Base-by-base conservation (phyloP, 2,888 invertebrate genomes). In the Himalopsyche kuldschensis region DNA sequence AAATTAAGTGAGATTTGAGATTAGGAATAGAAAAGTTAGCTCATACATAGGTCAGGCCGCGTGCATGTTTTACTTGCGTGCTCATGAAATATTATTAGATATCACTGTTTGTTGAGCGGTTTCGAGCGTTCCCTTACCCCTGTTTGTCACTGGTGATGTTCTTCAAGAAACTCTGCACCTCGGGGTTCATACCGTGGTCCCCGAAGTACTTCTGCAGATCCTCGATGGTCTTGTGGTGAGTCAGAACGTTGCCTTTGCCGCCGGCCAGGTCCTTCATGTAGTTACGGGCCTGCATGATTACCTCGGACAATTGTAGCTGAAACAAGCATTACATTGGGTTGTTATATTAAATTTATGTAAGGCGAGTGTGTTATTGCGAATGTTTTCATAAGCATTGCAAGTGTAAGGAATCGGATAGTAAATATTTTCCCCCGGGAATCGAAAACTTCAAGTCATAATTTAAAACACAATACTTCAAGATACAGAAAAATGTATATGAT, bases 221-320 rank as follows among this genome's bases (percentile, higher is more conserved):
- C 90, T 97, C 96, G 84, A 96, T 95, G 87, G 95, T 96, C 88
- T 96, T 94, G 90, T 97, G 96, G 89, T 97, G 97, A 2, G 95
- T 95, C 87, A 97, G 92, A 79, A 97, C 97, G 88, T 97, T 97
- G 87, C 97, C 97, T 86, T 94, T 94, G 10, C 96, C 96, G 79
- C 97, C 98, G 31, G 96, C 96, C 79, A 99, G 94, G 88, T 97
- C 96, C 87, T 96, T 95, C 94, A 98, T 98, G 91, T 98, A 98
- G 90, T 95, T 95, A 88, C 98, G 96, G 63, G 98, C 97, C 88
- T 97, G 95, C 94, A 97, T 97, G 87, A 99, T 97, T 88, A 99
- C 99, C 91, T 99, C 99, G 8, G 98, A 99, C 87, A 99, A 92
- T 94, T 99, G 98, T 87, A 99, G 94, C 98, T 99, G 91, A 78